Base-by-base conservation (phyloP, 2,888 invertebrate genomes). In the Ichneumoninae sp. region DNA sequence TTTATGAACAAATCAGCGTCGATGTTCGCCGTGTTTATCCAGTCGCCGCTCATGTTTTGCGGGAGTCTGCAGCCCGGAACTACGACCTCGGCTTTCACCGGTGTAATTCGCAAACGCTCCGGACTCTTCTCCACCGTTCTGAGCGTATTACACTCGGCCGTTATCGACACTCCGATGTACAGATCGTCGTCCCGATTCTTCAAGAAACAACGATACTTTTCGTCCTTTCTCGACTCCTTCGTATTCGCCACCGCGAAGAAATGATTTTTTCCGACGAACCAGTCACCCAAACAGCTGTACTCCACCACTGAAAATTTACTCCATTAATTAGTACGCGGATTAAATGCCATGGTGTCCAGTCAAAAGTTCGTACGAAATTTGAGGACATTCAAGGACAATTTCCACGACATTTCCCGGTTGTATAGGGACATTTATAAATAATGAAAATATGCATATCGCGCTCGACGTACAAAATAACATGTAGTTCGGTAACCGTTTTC, bases 191-290 rank as follows among this genome's bases (percentile, higher is more conserved):
- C 98, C 91, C 98, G 96, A 95, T 98, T 98, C 92, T 98, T 98
- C 68, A 98, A 94, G 93, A 99, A 98, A 92, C 99, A 99, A 57
- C 99, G 95, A 93, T 98, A 99, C 91, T 97, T 97, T 93, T 99
- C 98, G 93, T 99, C 98, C 93, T 97, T 97, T 89, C 98, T 96
- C 7, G 98, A 98, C 93, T 99, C 98, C 90, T 98, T 98, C 0
- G 98, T 98, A 92, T 99, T 99, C 7, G 98, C 98, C n/a, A 99
- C 98, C 77, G 98, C 99, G 94, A 99, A 98, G 94, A 97, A 99
- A 91, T 98, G 98, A 94, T 99, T 98, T 92, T 98, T 98, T 16
- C 97, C 98, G 36, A 98, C 97, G 94, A 98, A 98, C 98, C 98
- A 98, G 95, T 98, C 98, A 0, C 98, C 98, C 84, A 98, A 94